These are phyloP conservation scores for Gastrophryne carolinensis DNA, from an alignment of 2,797 vertebrate genomes.

Conservation along the genomic window DNA sequence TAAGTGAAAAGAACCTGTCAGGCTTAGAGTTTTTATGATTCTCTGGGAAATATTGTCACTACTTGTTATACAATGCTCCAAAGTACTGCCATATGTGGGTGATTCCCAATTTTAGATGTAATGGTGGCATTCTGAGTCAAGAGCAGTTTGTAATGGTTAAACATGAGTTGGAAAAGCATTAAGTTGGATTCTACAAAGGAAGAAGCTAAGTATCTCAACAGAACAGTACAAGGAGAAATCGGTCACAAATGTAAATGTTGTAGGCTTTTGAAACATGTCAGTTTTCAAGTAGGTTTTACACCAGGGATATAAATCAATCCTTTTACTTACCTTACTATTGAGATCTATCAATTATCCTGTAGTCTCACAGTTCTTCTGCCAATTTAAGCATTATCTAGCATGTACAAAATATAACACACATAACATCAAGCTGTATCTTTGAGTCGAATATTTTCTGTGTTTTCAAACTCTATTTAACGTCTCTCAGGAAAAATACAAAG, in stretches of 20 bases:
- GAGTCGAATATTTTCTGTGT: not conserved
- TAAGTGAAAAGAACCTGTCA: slow-evolving; percentile 62
- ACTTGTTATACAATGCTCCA: slow-evolving; percentile 52
- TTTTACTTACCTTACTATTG: slow-evolving; percentile 58
- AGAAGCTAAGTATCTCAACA: slow-evolving; percentile 58
- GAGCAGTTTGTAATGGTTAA: slow-evolving; percentile 61
- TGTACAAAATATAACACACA: slow-evolving; percentile 42
- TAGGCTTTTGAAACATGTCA: slow-evolving; percentile 55
- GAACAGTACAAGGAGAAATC: slow-evolving; percentile 49
- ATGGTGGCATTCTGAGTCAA: slow-evolving; percentile 49
- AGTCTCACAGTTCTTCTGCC: slow-evolving; percentile 41
- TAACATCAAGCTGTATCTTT: slow-evolving; percentile 29
- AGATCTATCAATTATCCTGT: slow-evolving; percentile 67
- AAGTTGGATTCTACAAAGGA: slow-evolving; percentile 59
- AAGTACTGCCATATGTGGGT: slow-evolving; percentile 56
- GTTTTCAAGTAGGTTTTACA: slow-evolving; percentile 57
- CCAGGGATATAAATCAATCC: slow-evolving; percentile 59
- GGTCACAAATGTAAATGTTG: slow-evolving; percentile 65
- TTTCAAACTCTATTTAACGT: not conserved
- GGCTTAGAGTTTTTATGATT: slow-evolving; percentile 59
- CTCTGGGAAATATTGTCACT: not conserved
- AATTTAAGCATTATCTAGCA: slow-evolving; percentile 54
- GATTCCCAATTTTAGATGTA: slow-evolving; percentile 57
- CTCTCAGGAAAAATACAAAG: slow-evolving; percentile 9
- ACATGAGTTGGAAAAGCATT: slow-evolving; percentile 64